phyloP scores from a whole-genome alignment of 2,797 vertebrate species.

The Anguilla anguilla region DNA sequence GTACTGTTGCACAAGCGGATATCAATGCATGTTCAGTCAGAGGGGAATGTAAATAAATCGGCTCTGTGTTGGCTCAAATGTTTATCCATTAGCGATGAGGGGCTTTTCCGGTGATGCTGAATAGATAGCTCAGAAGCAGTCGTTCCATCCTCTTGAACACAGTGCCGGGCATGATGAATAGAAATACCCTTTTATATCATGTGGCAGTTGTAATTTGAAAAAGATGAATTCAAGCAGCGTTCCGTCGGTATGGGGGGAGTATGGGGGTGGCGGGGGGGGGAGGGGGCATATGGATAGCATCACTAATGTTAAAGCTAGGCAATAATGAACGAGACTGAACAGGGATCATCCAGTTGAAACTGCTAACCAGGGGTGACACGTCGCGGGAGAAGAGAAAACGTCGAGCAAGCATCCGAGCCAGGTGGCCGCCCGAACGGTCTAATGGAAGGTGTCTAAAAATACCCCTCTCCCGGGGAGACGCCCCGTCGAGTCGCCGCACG shows the following conservation, averaged over 20 bases:
- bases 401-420: background rate
- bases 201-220: conserved; percentile 51
- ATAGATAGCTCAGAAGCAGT: conserved; percentile 13
- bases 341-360: conserved; percentile 49
- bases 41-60: background rate
- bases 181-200: conserved; percentile 43
- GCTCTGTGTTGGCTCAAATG: conserved; percentile 23
- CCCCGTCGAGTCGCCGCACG: background rate
- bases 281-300: conserved; percentile 40
- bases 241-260: background rate
- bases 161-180: conserved; percentile 32
- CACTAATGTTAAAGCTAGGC: conserved; percentile 31
- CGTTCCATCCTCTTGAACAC: conserved; percentile 29
- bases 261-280: no score
- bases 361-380: conserved; percentile 21
- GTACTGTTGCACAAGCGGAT: background rate
- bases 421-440: background rate
- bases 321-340: conserved; percentile 33
- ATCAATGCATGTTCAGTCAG: conserved; percentile 20
- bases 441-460: conserved; percentile 10
- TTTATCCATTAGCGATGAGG: conserved; percentile 22
- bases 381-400: conserved; percentile 26
- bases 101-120: conserved; percentile 25
- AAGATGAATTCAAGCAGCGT: conserved; percentile 50
- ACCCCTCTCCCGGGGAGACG: background rate